Base-by-base conservation (phyloP, 2,113 vertebrate genomes). In the Rhagologus leucostigma region DNA sequence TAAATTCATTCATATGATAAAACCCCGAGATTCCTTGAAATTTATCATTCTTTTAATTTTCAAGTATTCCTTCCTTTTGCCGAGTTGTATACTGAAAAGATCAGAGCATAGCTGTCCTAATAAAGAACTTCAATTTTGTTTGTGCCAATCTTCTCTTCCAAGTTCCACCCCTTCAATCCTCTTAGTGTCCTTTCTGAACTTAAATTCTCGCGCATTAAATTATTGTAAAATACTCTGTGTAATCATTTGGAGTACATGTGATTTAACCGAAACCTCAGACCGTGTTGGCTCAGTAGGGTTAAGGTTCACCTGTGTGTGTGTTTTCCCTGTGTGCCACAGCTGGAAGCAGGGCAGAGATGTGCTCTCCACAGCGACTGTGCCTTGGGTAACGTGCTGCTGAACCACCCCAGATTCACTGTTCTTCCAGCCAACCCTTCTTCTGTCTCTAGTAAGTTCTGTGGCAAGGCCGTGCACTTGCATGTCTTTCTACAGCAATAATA, bases 201-300 rank as follows among this genome's bases (percentile, higher is more conserved):
- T 50, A 53, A 64, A 46, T 30, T n/a, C 22, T 80, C 63, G 39
- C 41, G 30, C 21, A 41, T 56, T 15, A 32, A 70, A 46, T 32
- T n/a, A 63, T 26, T 87, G 14, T 16, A 63, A 78, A 94, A 75
- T 7, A 42, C 7, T 62, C 7, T 64, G 27, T 33, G 16, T 26
- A 55, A 22, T 14, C 37, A 52, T 62, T 80, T 65, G 55, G 42
- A 89, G 63, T 10, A 16, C 5, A 24, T 10, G 21, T 53, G 46
- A 9, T 76, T 90, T 60, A 80, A 21, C 57, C 67, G 30, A 41
- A 83, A 19, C 52, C 39, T 39, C 46, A 65, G 50, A 29, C 71
- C 2, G 1, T 4, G 15, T 3, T 76, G 21, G 47, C 49, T 44
- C 59, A 32, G n/a, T 6, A 15, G n/a, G 24, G 16, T 1, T 12